phyloP scores from a whole-genome alignment of 2,113 vertebrate genomes.

The Gymnorhina tibicen region DNA sequence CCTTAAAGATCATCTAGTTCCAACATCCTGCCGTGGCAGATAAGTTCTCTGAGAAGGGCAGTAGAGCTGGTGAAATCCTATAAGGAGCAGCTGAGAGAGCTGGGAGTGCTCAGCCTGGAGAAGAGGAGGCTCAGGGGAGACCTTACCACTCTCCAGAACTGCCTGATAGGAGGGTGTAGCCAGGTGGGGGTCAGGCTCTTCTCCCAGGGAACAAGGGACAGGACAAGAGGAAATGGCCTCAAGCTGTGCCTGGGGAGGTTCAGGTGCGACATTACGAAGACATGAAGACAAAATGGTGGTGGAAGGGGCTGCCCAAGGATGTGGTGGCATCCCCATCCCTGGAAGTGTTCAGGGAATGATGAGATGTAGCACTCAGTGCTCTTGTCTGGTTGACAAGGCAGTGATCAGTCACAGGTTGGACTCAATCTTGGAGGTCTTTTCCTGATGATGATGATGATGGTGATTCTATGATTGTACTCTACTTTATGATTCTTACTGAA shows the following conservation, averaged over 20 bases:
- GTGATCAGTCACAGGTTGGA: not conserved
- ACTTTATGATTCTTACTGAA: not conserved
- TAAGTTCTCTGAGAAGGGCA: not conserved
- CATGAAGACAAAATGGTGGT: not conserved
- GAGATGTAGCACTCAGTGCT: not conserved
- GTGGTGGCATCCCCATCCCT: not conserved
- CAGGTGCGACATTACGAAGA: not conserved
- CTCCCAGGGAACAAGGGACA: not conserved
- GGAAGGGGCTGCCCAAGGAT: not conserved
- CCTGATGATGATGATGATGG: too few relatives aligned
- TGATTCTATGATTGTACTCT: not conserved
- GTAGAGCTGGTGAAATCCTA: fast-evolving
- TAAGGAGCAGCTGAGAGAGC: not conserved
- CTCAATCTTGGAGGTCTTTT: not conserved
- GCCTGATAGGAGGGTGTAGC: not conserved
- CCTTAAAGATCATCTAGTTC: not conserved
- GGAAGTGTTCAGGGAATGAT: not conserved
- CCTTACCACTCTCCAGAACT: not conserved
- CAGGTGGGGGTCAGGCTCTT: fast-evolving
- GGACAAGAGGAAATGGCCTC: not conserved
- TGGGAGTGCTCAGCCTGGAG: not conserved
- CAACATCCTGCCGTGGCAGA: not conserved
- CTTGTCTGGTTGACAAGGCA: not conserved
- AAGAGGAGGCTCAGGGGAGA: not conserved
- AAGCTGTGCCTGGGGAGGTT: not conserved